Conservation (phyloP, 2,888 invertebrate genomes). For the Lamellibrachia columna region DNA sequence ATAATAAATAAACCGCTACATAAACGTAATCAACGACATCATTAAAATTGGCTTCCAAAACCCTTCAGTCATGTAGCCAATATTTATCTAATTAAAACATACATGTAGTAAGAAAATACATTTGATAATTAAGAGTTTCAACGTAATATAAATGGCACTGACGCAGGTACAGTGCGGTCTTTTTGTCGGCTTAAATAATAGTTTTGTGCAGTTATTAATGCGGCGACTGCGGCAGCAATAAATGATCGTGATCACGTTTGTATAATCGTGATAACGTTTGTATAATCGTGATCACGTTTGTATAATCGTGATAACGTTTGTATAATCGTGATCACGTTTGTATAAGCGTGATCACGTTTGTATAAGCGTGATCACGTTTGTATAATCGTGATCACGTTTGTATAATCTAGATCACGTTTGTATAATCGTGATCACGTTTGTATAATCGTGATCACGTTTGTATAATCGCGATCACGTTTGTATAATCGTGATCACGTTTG, state of each 20-base stretch:
- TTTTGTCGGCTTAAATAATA: not conserved
- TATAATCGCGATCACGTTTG: too few relatives aligned
- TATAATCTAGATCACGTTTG: too few relatives aligned
- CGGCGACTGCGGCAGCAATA: not conserved
- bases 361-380: too few relatives aligned
- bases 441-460: not conserved
- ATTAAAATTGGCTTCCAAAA: not conserved
- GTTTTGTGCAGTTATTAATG: not conserved
- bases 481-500: too few relatives aligned
- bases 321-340: not conserved
- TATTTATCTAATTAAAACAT: not conserved
- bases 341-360: not conserved
- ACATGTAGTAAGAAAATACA: not conserved
- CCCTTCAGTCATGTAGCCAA: not conserved
- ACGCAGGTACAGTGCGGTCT: not conserved
- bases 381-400: too few relatives aligned
- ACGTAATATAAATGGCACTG: not conserved
- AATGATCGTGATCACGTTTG: not conserved
- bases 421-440: not conserved
- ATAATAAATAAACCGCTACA: not conserved
- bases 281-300: not conserved
- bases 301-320: not conserved
- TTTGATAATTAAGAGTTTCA: not conserved
- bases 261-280: not conserved
- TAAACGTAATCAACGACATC: not conserved